Percentiles rank a stretch among this genome's conserved stretches.
phyloP scores from a whole-genome alignment of 2,797 vertebrate species.

The Liparis tanakae region DNA sequence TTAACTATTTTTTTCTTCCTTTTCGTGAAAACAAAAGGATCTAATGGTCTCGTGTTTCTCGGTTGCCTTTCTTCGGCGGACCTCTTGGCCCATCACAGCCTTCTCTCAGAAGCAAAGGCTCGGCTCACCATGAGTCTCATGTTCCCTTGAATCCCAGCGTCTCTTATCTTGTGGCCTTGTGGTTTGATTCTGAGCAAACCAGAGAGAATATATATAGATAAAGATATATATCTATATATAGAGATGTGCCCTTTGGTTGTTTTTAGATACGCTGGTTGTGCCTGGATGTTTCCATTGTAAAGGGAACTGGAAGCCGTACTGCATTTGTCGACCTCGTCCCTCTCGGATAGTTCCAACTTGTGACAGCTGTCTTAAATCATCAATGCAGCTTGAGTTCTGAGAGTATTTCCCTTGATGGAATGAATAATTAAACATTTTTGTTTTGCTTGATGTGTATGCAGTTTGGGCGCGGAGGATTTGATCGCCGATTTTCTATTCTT shows the following conservation, averaged over 20 bases:
- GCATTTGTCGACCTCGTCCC: slow-evolving; percentile 12
- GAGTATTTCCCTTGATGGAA: slow-evolving; percentile 25
- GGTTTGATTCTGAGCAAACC: slow-evolving; percentile 31
- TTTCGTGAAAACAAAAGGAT: neutral
- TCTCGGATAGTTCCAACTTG: slow-evolving; percentile 11
- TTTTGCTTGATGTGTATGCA: slow-evolving; percentile 28
- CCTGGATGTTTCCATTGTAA: slow-evolving; percentile 17
- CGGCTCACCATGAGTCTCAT: slow-evolving; percentile 39
- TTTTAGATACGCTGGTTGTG: no score
- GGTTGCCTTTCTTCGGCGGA: slow-evolving; percentile 27
- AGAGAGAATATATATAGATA: slow-evolving; percentile 20
- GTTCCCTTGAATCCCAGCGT: slow-evolving; percentile 24
- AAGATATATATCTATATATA: no score
- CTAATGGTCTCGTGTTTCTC: neutral
- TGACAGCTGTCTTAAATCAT: slow-evolving; percentile 43
- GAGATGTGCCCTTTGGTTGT: slow-evolving; percentile 27
- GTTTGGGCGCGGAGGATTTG: slow-evolving; percentile 9
- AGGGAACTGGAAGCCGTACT: neutral
- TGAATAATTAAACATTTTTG: slow-evolving; percentile 35
- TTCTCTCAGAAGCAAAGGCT: slow-evolving; percentile 39
- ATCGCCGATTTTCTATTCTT: slow-evolving; percentile 4
- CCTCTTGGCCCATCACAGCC: slow-evolving; percentile 45
- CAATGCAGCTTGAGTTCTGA: slow-evolving; percentile 21
- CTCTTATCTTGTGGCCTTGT: slow-evolving; percentile 13
- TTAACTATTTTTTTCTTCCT: neutral